These are phyloP conservation scores for Campylorhamphus procurvoides DNA, from an alignment of 2,113 vertebrate genomes.

Conservation along the genomic window DNA sequence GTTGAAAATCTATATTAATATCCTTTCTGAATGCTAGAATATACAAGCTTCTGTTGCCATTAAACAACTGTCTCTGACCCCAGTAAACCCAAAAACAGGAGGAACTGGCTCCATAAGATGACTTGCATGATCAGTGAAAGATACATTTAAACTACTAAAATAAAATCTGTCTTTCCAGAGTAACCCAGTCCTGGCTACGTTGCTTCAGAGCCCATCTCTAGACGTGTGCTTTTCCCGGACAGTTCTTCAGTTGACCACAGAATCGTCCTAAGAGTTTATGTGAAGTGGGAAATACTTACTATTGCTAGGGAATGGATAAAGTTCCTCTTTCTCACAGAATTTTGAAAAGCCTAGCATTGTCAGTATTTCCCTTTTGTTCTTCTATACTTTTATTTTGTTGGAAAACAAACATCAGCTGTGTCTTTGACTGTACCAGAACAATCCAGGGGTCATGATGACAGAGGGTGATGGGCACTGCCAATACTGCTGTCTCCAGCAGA, in stretches of 20 bases:
- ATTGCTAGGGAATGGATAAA: neutral
- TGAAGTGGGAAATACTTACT: neutral
- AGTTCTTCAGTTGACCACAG: neutral
- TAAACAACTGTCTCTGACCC: no score
- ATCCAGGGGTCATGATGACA: neutral
- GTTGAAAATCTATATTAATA: neutral
- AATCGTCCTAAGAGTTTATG: neutral
- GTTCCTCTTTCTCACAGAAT: neutral
- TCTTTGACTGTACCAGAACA: neutral
- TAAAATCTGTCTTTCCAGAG: neutral
- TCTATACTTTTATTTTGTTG: neutral
- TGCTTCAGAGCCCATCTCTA: neutral
- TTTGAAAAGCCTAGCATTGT: neutral
- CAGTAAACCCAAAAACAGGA: neutral
- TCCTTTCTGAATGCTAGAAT: neutral
- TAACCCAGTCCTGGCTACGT: neutral
- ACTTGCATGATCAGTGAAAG: neutral
- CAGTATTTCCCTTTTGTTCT: neutral
- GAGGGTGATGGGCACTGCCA: neutral
- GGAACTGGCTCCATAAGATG: neutral
- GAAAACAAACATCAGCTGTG: neutral
- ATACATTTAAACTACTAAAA: neutral
- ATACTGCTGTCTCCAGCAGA: neutral
- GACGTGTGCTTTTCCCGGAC: neutral
- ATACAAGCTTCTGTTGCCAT: neutral